A percentile compares a stretch with the other conserved stretches of the same genome.
phyloP scores from a whole-genome alignment of 2,888 invertebrate genomes.

The Lymantria monacha region DNA sequence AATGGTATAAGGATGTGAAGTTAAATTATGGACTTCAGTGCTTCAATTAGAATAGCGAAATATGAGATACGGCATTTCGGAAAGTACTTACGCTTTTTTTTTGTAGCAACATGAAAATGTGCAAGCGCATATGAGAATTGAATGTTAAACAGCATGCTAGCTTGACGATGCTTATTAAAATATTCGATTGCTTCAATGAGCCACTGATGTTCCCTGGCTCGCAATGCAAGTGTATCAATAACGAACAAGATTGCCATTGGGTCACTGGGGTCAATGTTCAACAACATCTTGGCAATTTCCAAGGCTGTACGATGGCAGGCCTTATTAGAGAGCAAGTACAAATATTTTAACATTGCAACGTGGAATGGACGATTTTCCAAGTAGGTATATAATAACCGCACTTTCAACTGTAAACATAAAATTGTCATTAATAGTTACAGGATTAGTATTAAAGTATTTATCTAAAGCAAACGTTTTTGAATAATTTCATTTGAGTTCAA shows the following conservation, averaged over 20 bases:
- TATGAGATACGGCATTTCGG: too few species aligned
- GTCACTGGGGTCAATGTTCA: constrained; percentile 89
- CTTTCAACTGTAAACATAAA: constrained; percentile 44
- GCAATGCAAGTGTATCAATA: constrained; percentile 91
- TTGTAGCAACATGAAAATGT: constrained; percentile 46
- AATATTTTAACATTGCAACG: constrained; percentile 89
- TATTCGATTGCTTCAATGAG: constrained; percentile 58
- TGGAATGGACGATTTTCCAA: constrained; percentile 62
- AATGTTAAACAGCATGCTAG: constrained; percentile 49
- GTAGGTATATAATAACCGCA: constrained; percentile 51
- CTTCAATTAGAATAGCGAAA: too few species aligned
- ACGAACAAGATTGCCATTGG: constrained; percentile 88
- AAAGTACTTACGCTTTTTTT: constrained; percentile 37
- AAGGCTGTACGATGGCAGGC: constrained; percentile 93
- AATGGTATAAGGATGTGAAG: too few species aligned
- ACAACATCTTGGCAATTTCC: constrained; percentile 91
- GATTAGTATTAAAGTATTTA: neutral
- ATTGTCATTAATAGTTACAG: neutral
- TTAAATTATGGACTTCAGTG: too few species aligned
- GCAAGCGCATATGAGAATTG: constrained; percentile 57
- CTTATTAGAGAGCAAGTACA: constrained; percentile 87
- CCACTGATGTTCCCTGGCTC: constrained; percentile 88
- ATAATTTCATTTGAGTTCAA: too few species aligned
- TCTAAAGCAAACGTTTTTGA: too few species aligned
- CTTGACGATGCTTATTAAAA: constrained; percentile 41